phyloP scores from a whole-genome alignment of 2,888 invertebrate genomes.

The Chalcis sispes region DNA sequence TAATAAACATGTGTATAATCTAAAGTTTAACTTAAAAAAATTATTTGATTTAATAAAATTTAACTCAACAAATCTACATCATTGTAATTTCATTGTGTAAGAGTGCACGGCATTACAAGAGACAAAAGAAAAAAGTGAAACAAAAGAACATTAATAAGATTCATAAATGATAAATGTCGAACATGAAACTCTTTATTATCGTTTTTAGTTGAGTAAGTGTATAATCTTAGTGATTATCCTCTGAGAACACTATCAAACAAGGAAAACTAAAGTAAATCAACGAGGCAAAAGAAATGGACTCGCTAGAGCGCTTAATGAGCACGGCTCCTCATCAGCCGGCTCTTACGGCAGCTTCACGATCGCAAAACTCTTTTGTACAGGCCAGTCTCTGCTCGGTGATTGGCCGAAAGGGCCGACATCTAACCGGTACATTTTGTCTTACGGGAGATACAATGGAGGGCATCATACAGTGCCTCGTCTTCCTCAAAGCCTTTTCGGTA shows the following conservation, averaged over 20 bases:
- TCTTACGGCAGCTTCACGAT: conserved; percentile 79
- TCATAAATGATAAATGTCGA: neutral
- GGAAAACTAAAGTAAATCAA: conserved; percentile 6
- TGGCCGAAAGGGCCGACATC: conserved; percentile 87
- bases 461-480: conserved; percentile 94
- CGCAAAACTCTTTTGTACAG: conserved; percentile 83
- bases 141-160: neutral
- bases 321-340: conserved; percentile 83
- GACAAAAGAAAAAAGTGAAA: neutral
- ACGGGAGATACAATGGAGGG: conserved; percentile 96
- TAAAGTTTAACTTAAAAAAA: no score
- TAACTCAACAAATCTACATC: no score
- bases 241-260: neutral
- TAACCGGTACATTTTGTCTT: conserved; percentile 92
- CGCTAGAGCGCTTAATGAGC: conserved; percentile 87
- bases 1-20: no score
- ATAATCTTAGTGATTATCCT: conserved; percentile 19
- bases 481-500: conserved; percentile 95
- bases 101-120: neutral
- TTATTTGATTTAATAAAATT: no score
- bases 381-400: conserved; percentile 79
- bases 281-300: conserved; percentile 81
- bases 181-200: neutral
- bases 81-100: no score
- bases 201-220: conserved; percentile 1